Conservation (phyloP, 2,113 vertebrate genomes). For the Scomber colias region DNA sequence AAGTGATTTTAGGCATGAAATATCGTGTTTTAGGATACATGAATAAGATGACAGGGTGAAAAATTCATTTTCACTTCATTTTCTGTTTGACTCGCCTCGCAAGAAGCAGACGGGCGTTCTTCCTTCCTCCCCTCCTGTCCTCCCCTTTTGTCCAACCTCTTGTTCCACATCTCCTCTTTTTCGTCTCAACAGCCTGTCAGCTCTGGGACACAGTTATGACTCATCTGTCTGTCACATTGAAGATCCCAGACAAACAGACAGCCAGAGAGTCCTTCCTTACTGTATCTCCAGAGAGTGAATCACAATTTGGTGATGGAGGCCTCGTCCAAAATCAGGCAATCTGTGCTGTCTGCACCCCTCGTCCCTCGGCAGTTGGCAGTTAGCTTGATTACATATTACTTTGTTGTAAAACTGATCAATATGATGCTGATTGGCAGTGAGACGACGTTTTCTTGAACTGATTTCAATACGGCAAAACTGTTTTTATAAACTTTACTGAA, state of each 20-base stretch:
- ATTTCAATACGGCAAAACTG: background rate
- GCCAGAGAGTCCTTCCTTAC: constrained; percentile 65
- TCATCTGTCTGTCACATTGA: constrained; percentile 80
- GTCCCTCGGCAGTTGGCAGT: constrained; percentile 50
- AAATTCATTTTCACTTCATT: constrained; percentile 57
- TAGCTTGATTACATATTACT: constrained; percentile 48
- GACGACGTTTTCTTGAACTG: constrained; percentile 2
- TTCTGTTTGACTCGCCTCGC: constrained; percentile 38
- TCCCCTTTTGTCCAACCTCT: constrained; percentile 63
- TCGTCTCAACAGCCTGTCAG: constrained; percentile 71
- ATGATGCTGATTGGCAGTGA: constrained; percentile 31
- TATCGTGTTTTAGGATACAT: constrained; percentile 12
- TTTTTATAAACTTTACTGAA: background rate
- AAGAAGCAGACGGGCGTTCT: constrained; percentile 35
- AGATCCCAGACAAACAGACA: constrained; percentile 75
- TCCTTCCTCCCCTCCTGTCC: constrained; percentile 7
- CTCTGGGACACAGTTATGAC: constrained; percentile 72
- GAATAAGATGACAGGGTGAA: constrained; percentile 27
- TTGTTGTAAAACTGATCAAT: constrained; percentile 48
- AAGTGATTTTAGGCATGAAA: constrained; percentile 49
- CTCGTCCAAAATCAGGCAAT: constrained; percentile 69
- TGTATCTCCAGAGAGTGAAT: constrained; percentile 62
- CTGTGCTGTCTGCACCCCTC: constrained; percentile 68
- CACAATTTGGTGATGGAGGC: constrained; percentile 64
- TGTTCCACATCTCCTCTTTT: constrained; percentile 61